phyloP scores from a whole-genome alignment of 2,113 vertebrate genomes.

The Nerophis lumbriciformis region DNA sequence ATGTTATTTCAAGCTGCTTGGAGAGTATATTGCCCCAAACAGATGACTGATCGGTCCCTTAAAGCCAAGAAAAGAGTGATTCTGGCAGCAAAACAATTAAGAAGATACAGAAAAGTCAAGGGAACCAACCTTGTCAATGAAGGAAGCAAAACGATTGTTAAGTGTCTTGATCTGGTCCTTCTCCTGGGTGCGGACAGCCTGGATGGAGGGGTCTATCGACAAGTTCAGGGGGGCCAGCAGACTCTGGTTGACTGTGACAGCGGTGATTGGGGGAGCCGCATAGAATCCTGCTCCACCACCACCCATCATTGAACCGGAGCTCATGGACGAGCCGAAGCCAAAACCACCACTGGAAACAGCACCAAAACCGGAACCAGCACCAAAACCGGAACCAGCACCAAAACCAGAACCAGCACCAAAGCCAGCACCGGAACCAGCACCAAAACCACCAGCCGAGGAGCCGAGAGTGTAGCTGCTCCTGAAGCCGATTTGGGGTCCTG shows the following conservation, averaged over 20 bases:
- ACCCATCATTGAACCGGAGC: neutral
- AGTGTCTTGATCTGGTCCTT: constrained; percentile 93
- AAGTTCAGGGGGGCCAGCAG: constrained; percentile 83
- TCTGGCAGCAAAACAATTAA: neutral
- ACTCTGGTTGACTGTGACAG: constrained; percentile 82
- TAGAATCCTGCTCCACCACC: constrained; percentile 1
- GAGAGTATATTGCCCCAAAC: neutral
- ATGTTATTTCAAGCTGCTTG: neutral
- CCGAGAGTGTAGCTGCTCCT: constrained; percentile 1
- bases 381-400: constrained; percentile 30
- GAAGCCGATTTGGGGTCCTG: neutral
- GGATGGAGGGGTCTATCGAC: constrained; percentile 83
- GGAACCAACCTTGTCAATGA: constrained; percentile 88
- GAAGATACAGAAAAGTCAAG: neutral
- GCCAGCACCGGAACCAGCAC: constrained; percentile 5
- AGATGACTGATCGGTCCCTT: neutral
- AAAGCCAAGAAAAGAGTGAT: neutral
- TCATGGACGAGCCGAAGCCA: constrained; percentile 21
- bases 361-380: constrained; percentile 15
- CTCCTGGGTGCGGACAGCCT: constrained; percentile 83
- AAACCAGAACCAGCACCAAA: constrained; percentile 12
- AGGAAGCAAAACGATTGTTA: constrained; percentile 79
- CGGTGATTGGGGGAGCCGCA: constrained; percentile 68
- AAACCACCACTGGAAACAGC: neutral
- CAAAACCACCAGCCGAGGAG: constrained; percentile 20